These are phyloP conservation scores for Tretioscincus oriximinensis DNA, from an alignment of 2,113 vertebrate species.

Conservation along the genomic window DNA sequence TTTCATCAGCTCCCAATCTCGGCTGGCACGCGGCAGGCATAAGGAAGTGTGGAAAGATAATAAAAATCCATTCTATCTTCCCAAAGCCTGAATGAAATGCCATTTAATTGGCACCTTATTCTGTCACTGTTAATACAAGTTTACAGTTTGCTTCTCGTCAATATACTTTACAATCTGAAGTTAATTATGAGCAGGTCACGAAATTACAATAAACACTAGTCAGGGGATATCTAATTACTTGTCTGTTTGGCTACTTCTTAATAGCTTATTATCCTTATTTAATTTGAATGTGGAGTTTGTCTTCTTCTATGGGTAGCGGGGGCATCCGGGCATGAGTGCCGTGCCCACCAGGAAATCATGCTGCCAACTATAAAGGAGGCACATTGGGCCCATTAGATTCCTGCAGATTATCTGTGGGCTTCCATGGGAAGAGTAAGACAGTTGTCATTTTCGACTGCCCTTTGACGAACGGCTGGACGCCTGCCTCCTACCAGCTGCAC, in stretches of 20 bases:
- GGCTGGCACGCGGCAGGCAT: constrained; percentile 31
- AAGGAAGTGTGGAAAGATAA: constrained; percentile 1
- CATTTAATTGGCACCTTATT: constrained; percentile 50
- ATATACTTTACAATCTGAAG: constrained; percentile 23
- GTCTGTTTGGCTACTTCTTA: constrained; percentile 32
- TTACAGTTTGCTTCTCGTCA: constrained; percentile 18
- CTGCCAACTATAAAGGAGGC: constrained; percentile 24
- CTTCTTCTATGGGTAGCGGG: constrained; percentile 7
- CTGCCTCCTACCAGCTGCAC: background rate
- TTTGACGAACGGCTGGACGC: constrained; percentile 21
- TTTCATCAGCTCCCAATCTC: background rate
- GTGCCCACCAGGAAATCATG: background rate
- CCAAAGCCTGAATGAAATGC: constrained; percentile 26
- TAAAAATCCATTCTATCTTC: constrained; percentile 10
- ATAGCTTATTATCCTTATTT: constrained; percentile 3
- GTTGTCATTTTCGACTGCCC: constrained; percentile 2
- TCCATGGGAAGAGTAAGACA: background rate
- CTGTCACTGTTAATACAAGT: constrained; percentile 22
- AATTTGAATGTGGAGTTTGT: background rate
- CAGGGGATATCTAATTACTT: constrained; percentile 22
- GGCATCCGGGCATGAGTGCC: background rate
- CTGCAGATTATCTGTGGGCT: constrained; percentile 3
- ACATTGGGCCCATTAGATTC: background rate
- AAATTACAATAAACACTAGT: constrained; percentile 35
- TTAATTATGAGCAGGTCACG: constrained; percentile 37